Evolutionary conservation across 2,797 vertebrate species (phyloP), one percentile per base, ranked within the genome.

Genomic region (Tauraco hartlaubi): DNA sequence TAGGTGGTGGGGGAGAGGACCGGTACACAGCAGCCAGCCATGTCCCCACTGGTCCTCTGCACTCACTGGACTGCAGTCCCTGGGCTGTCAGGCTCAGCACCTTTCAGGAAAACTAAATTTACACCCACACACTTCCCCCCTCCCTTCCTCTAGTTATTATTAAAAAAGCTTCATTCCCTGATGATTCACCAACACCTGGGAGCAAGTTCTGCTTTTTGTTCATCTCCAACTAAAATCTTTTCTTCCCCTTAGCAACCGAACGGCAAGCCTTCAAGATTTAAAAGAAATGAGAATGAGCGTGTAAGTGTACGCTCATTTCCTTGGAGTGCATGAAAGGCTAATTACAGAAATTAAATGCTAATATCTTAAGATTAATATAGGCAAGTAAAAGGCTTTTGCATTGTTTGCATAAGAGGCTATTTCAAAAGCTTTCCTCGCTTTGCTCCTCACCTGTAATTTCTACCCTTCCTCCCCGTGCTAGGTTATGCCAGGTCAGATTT

Each of bases 281-380:
- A 91, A 92, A 94, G 82, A 48, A 88, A 78, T 5, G 1, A 66
- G 83, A 92, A 66, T 1, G 73, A 90, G 85, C 25, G 58, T 92
- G 69, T 49, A 91, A 96, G 79, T 28, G 66, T 86, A 23, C 0
- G 7, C 73, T 96, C 0, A 1, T 76, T 90, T 84, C 90, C 94
- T 94, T 28, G 21, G 66, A 88, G 73, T 79, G 41, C 73, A 28
- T 86, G 94, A 95, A 95, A 76, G 62, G 88, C 92, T 96, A 96
- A 96, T 94, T 94, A 90, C 88, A 92, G 92, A 96, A 94, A 97
- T 94, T 92, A 94, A 96, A 96, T 95, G 95, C 76, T 94, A 94
- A 96, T 95, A 94, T 94, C 44, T 58, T 41, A 35, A 81, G 67
- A 94, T 91, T 95, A 85, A 91, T 92, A 91, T 43, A 75, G 48